Evolutionary conservation across 1,140 invertebrate genomes (phyloP), one percentile per base, ranked within the genome.

Genomic region (Paramacrobiotus metropolitanus): DNA sequence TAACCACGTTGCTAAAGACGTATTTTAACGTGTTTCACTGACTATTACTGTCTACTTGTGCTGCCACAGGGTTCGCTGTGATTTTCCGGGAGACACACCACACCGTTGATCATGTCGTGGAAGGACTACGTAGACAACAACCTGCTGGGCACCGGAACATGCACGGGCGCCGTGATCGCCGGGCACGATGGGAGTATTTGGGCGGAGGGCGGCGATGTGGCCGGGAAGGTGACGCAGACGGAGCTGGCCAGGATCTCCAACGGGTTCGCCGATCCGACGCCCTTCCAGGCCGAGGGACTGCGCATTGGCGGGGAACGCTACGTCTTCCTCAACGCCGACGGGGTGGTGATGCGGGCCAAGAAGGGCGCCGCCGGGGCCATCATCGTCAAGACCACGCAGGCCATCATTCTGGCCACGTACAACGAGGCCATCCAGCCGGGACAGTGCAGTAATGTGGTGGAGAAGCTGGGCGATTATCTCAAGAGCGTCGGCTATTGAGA

Each of bases 101-200:
- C n/a, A n/a, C n/a, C n/a, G n/a, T n/a, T 40, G 72, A 82, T 74
- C 72, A 92, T 90, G 87, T 90, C 86, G 82, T 93, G 88, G 88
- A 87, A 92, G 83, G 86, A 89, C 82, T 93, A 93, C 80, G 86
- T 93, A 73, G 87, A 91, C 78, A 91, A 89, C 80, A 87, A 93
- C 78, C 83, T 92, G 78, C 80, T 91, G 77, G 86, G 86, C 70
- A 87, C 86, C 70, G 83, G 82, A 75, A 88, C 85, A 82, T 85
- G 89, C 68, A 84, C 82, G 74, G 44, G 67, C 59, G 87, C 87
- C 67, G 86, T 85, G 66, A 93, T 92, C 74, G 86, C 85, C 71
- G 87, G 87, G 74, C 85, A 87, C 76, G 87, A 93, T 75, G 88
- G 88, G 73, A 86, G 86, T 77, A 79, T 91, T 70, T 93, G 88